Evolutionary conservation across 2,797 vertebrate genomes (phyloP), one percentile per base, ranked within the genome.

Genomic region (Smutsia temminckii): DNA sequence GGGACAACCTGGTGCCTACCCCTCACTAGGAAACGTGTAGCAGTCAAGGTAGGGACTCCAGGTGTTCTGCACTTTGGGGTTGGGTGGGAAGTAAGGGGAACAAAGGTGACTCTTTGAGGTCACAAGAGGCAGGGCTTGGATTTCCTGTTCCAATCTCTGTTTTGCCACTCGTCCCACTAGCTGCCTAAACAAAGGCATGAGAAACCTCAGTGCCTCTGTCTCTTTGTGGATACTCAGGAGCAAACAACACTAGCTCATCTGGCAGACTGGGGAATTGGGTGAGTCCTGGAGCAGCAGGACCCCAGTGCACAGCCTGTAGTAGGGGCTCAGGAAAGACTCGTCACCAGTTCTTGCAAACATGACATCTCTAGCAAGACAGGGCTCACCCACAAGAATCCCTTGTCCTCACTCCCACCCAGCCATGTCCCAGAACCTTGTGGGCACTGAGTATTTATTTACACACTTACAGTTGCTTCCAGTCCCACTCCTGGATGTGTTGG

Each of bases 351-450:
- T 21, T 23, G 25, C 53, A 59, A 18, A 66, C 29, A 10, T 0
- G 18, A 0, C 9, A 1, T 34, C 18, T 2, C 0, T 32, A n/a
- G 53, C 4, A 3, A 37, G 53, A 34, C 32, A 0, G 40, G n/a
- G 8, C 80, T 63, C 29, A 0, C 6, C 1, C 29, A 0, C 1
- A 18, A 78, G 32, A 51, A 4, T 27, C 8, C 17, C 49, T 16
- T 6, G 49, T 51, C 79, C 27, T 74, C 7, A 0, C n/a, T 25
- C 32, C 77, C 1, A 2, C 27, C 74, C 84, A 69, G 29, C n/a
- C 53, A 25, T 4, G 34, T 32, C 55, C 59, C 3, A 5, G 25
- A n/a, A 53, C 16, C 18, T 5, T 0, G 8, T 5, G 69, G 77
- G 20, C 59, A 80, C 77, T 2, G 9, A 34, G 71, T 17, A 5